These are phyloP conservation scores for Phrynocephalus vlangalii DNA, from an alignment of 2,797 vertebrate genomes.

Conservation along the genomic window DNA sequence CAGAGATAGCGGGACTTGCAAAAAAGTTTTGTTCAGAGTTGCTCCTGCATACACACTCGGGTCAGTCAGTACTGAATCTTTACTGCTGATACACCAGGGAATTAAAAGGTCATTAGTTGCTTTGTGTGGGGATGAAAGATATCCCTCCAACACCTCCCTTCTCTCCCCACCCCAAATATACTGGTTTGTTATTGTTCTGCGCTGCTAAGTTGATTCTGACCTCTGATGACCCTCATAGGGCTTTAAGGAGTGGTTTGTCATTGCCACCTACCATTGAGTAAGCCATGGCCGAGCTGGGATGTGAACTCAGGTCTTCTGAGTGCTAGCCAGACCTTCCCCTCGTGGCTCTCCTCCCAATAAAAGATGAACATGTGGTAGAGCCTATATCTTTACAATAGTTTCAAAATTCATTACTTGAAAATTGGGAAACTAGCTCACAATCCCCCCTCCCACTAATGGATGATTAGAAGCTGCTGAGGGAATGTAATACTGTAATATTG, in stretches of 20 bases:
- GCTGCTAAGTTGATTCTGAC: no score
- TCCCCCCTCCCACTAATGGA: no score
- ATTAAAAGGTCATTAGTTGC: background rate
- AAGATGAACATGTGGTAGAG: no score
- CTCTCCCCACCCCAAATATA: no score
- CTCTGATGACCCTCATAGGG: no score
- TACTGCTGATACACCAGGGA: background rate
- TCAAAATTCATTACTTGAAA: background rate
- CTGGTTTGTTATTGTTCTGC: no score
- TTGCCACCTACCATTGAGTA: no score
- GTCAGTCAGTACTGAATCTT: background rate
- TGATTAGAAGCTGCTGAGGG: background rate
- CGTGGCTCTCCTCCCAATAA: background rate
- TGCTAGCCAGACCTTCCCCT: background rate
- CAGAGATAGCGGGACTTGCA: no score
- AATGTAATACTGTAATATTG: background rate
- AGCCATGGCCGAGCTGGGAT: no score
- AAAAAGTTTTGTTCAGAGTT: background rate
- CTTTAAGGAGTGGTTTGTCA: no score
- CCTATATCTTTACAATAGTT: background rate
- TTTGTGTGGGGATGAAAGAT: background rate
- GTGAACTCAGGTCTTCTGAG: no score
- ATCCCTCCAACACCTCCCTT: no score
- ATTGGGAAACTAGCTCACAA: background rate
- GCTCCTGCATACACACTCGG: background rate